phyloP scores from a whole-genome alignment of 2,113 vertebrate species.

The Myotis brandtii region DNA sequence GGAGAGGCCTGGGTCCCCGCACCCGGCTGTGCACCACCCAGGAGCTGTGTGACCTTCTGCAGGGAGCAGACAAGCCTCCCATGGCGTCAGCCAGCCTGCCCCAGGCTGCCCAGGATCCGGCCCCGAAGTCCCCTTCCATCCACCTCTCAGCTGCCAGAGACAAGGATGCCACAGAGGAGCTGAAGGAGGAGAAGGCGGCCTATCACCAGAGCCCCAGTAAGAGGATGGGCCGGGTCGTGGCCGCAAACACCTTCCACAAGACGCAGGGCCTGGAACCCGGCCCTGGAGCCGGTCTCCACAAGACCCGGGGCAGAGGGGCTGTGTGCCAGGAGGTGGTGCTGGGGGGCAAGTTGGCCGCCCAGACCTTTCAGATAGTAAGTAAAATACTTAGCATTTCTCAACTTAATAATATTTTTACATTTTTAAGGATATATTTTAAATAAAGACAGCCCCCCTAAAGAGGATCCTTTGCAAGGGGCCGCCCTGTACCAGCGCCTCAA shows the following conservation, averaged over 20 bases:
- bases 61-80: conserved; percentile 69
- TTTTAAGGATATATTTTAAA: too few relatives aligned
- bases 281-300: conserved; percentile 71
- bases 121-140: conserved; percentile 78
- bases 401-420: too few relatives aligned
- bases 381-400: too few relatives aligned
- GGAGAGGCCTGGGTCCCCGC: conserved; percentile 62
- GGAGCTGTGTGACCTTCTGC: conserved; percentile 92
- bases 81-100: too few relatives aligned
- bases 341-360: conserved; percentile 94
- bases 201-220: conserved; percentile 96
- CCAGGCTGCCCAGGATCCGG: conserved; percentile 82
- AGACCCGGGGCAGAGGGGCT: conserved; percentile 86
- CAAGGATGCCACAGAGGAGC: conserved; percentile 92
- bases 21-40: conserved; percentile 89
- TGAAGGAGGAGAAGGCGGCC: conserved; percentile 96
- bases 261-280: conserved; percentile 90
- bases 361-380: too few relatives aligned
- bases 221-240: conserved; percentile 97
- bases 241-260: conserved; percentile 96
- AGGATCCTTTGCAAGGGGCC: conserved; percentile 89
- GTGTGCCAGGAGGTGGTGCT: conserved; percentile 95
- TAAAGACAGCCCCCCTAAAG: conserved; percentile 92
- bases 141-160: conserved; percentile 85
- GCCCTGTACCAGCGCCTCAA: conserved; percentile 91